These are phyloP conservation scores for Drosophila prolongata DNA, from an alignment of 2,888 invertebrate species.

Conservation along the genomic window DNA sequence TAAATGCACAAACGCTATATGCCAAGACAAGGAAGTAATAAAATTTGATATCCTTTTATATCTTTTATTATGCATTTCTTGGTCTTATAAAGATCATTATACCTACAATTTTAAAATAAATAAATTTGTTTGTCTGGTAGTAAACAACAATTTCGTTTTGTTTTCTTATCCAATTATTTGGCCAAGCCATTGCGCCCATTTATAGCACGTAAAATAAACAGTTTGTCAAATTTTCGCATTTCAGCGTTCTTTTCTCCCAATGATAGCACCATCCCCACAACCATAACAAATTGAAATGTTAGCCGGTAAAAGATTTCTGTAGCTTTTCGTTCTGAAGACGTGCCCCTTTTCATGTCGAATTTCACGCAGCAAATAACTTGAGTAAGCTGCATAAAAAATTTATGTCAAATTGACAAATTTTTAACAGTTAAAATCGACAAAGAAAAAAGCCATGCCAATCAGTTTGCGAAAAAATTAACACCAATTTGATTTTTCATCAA, in stretches of 20 bases:
- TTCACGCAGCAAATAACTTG: slow-evolving; percentile 23
- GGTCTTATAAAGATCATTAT: neutral
- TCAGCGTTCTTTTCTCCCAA: neutral
- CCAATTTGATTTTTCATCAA: slow-evolving; percentile 32
- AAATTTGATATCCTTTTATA: no score
- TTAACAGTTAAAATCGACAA: slow-evolving; percentile 23
- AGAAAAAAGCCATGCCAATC: slow-evolving; percentile 16
- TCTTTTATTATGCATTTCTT: no score
- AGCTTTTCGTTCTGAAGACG: slow-evolving; percentile 25
- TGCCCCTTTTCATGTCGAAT: slow-evolving; percentile 34
- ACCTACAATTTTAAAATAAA: slow-evolving; percentile 4
- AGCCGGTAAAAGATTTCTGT: slow-evolving; percentile 7
- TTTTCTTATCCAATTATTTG: slow-evolving; percentile 25
- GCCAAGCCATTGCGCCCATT: slow-evolving; percentile 3
- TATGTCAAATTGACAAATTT: slow-evolving; percentile 54
- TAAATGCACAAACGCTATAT: no score
- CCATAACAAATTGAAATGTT: slow-evolving; percentile 18
- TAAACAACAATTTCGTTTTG: slow-evolving; percentile 16
- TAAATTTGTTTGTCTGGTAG: slow-evolving; percentile 12
- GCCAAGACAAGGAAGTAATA: no score
- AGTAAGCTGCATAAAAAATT: slow-evolving; percentile 70
- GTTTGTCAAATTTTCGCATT: slow-evolving; percentile 10
- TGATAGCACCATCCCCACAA: neutral
- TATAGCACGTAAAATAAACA: slow-evolving; percentile 35
- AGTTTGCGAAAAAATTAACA: slow-evolving; percentile 21